Conservation (phyloP, 2,113 vertebrate species). For the Addax nasomaculatus region DNA sequence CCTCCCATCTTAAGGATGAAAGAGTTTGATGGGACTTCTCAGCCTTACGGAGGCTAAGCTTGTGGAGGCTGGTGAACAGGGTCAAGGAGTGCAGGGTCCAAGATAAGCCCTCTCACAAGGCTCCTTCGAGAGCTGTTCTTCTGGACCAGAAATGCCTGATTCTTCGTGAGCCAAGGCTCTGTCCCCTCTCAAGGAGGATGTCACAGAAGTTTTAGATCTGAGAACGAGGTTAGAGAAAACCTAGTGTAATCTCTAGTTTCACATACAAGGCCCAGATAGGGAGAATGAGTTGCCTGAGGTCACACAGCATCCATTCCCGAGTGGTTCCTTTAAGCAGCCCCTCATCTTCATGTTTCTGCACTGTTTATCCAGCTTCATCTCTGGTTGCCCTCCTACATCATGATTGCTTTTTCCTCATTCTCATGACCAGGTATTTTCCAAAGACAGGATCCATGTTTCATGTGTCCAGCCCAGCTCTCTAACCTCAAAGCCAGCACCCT, state of each 20-base stretch:
- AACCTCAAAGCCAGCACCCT: too few species aligned
- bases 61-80: neutral
- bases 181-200: neutral
- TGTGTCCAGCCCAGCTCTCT: neutral
- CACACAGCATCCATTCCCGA: neutral
- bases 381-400: neutral
- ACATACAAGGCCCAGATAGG: neutral
- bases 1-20: neutral
- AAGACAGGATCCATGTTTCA: neutral
- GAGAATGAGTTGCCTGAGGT: neutral
- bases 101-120: neutral
- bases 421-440: neutral
- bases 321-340: neutral
- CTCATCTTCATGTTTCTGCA: neutral
- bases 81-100: rapidly evolving
- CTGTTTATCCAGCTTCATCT: neutral
- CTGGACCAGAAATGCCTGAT: rapidly evolving
- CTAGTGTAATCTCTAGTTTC: neutral
- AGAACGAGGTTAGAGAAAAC: neutral
- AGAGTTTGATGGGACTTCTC: neutral
- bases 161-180: neutral
- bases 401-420: neutral
- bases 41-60: neutral
- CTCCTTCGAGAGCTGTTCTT: neutral
- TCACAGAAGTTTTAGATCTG: too few species aligned